These are phyloP conservation scores for Ceratotherium simum DNA, from an alignment of 2,113 vertebrate genomes.

Conservation along the genomic window DNA sequence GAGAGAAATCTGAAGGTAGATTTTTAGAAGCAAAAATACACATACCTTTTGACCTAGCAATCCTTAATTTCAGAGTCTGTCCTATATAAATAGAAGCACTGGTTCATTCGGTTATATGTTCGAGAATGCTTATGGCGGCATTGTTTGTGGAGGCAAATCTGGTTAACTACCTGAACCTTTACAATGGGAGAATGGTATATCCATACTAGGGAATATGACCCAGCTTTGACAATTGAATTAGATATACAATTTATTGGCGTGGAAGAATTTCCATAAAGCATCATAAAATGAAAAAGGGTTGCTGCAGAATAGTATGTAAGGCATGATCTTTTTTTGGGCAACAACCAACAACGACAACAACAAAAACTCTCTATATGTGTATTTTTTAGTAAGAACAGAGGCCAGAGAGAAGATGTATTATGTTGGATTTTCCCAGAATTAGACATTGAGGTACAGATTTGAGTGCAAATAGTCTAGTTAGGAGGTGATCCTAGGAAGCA, in stretches of 20 bases:
- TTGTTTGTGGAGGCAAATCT: slow-evolving; percentile 32
- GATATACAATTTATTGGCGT: not conserved
- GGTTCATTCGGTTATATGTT: not conserved
- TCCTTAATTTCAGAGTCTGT: not conserved
- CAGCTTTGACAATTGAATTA: slow-evolving; percentile 33
- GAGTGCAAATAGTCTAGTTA: not conserved
- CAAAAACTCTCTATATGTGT: not conserved
- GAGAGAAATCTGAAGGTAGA: not conserved
- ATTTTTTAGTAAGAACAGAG: not conserved
- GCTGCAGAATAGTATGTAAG: not conserved
- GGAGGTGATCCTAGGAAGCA: not conserved
- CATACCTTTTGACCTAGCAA: not conserved
- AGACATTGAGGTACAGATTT: not conserved
- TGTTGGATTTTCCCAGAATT: not conserved
- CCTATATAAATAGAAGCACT: not conserved
- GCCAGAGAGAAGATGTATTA: not conserved
- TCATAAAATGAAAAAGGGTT: slow-evolving; percentile 19
- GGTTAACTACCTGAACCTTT: not conserved
- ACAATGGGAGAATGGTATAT: not conserved
- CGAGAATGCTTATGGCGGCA: slow-evolving; percentile 26
- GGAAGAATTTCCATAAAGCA: slow-evolving; percentile 24
- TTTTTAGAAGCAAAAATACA: not conserved
- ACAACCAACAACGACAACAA: not conserved
- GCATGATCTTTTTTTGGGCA: not conserved
- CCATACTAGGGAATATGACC: not conserved